Evolutionary conservation across 2,888 invertebrate species (phyloP).

Genomic region (Mythimna ferrago): DNA sequence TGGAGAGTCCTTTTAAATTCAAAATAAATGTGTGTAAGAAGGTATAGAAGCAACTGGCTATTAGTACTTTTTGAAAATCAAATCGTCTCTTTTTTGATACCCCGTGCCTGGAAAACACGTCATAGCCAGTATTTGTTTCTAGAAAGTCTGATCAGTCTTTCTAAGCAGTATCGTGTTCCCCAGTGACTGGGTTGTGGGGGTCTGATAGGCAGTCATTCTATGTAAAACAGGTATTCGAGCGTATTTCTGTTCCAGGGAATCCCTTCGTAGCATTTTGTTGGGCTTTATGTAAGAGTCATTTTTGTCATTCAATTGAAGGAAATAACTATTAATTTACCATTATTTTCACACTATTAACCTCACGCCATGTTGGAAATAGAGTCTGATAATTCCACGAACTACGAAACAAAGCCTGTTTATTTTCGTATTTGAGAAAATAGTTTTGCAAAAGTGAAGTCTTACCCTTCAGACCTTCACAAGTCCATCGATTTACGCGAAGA

Average conservation of each 20-base stretch:
- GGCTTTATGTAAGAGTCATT: background rate
- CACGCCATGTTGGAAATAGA: background rate
- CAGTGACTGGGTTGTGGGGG: too few relatives aligned
- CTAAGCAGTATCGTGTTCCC: too few relatives aligned
- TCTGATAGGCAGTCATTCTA: too few relatives aligned
- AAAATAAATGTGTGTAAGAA: background rate
- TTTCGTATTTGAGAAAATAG: conserved; percentile 11
- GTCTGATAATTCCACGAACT: background rate
- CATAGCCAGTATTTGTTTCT: too few relatives aligned
- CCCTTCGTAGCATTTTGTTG: background rate
- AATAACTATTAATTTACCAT: background rate
- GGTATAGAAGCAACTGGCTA: too few relatives aligned
- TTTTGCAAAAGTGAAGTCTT: background rate
- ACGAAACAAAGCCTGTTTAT: background rate
- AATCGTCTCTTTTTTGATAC: too few relatives aligned
- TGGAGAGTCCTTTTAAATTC: conserved; percentile 10
- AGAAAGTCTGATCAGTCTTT: too few relatives aligned
- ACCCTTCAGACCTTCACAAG: conserved; percentile 16
- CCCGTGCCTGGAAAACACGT: too few relatives aligned
- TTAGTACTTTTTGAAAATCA: too few relatives aligned
- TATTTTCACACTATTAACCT: background rate
- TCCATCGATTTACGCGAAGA: conserved; percentile 63
- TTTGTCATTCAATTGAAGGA: background rate
- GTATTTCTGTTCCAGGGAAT: too few relatives aligned
- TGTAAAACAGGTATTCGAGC: too few relatives aligned